Evolutionary conservation across 2,888 invertebrate genomes (phyloP).

Genomic region (Catonia carolina): DNA sequence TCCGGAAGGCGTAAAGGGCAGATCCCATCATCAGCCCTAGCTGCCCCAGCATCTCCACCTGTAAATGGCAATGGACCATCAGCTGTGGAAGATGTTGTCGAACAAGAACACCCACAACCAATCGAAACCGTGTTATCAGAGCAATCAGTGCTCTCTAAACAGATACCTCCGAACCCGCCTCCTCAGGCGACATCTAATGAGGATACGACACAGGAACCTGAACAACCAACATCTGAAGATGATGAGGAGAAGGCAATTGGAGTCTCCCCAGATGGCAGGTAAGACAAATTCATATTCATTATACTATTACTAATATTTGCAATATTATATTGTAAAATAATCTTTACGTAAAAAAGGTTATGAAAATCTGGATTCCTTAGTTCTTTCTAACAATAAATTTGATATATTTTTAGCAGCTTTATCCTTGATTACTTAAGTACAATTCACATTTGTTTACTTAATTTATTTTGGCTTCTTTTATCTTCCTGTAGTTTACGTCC

Average conservation of each 20-base stretch:
- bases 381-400: no score
- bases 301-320: neutral
- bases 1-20: constrained; percentile 23
- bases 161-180: neutral
- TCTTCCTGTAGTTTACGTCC: no score
- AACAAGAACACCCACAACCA: constrained; percentile 2
- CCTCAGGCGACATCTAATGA: neutral
- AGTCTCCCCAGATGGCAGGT: constrained; percentile 87
- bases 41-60: neutral
- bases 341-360: no score
- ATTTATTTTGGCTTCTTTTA: no score
- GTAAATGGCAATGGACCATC: neutral
- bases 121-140: neutral
- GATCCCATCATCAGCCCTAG: constrained; percentile 14
- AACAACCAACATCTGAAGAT: constrained; percentile 52
- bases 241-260: constrained; percentile 87
- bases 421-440: no score
- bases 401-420: no score
- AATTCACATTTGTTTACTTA: no score
- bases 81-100: constrained; percentile 9
- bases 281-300: constrained; percentile 8
- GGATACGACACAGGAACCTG: constrained; percentile 13
- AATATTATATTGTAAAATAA: no score
- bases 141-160: neutral
- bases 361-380: no score